Base-by-base conservation (phyloP, 2,888 invertebrate genomes). In the Caenorhabditis imperialis region DNA sequence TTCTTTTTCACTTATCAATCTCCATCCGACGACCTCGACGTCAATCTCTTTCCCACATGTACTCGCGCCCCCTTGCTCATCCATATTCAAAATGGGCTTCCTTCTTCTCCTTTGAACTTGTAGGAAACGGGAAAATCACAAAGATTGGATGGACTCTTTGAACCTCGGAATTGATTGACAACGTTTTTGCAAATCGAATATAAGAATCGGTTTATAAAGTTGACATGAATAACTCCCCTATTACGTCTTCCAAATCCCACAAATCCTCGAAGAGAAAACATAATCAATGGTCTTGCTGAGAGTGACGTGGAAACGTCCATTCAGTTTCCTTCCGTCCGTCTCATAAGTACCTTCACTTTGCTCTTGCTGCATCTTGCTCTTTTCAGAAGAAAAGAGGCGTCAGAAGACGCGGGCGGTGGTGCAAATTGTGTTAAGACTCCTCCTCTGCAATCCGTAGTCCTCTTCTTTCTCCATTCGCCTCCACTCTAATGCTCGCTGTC, bases 361-460 rank as follows among this genome's bases (percentile, higher is more conserved):
- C 18, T 16, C 25, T 1, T 51, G 33, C 33, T 25, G 23, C 33
- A 22, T 65, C 55, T 44, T 67, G 57, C 50, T 57, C 51, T 57
- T 50, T 57, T 22, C 20, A 40, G 38, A 37, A 35, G 37, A 51
- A 23, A 30, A 33, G 30, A 20, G 27, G 55, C 55, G 57, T 55
- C 65, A 57, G 50, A 65, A 55, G 65, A 50, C 47, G 55, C 47
- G 35, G n/a, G 60, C 40, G 48, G 54, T n/a, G 30, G 30, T 48
- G 65, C 67, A 67, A 67, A 67, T 67, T 67, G 67, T 67, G 57
- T 67, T 67, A 67, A 57, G 67, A 65, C 44, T 63, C 47, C 22
- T 40, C 54, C n/a, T 30, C 30, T 30, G 7, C 6, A 30, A 30
- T 30, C 30, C 30, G 6, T 30, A 30, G 6, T 45, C n/a, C n/a